Evolutionary conservation across 2,797 vertebrate species (phyloP), one percentile per base, ranked within the genome.

Genomic region (Astyanax mexicanus): DNA sequence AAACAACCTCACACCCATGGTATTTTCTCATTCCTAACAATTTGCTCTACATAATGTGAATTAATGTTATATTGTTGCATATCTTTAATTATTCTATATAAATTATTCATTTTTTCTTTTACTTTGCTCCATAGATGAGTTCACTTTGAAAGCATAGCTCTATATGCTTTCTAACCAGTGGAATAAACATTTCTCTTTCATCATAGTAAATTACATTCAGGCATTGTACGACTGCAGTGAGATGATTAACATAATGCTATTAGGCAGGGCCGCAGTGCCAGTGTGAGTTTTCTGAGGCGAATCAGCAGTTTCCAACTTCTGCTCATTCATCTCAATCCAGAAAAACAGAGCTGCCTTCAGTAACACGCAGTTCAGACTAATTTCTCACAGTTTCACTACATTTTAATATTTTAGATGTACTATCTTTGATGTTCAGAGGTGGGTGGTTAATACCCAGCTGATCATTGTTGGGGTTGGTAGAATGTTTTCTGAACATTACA

Each of bases 101-200:
- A 54, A 74, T 66, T 52, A 65, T 74, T 51, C 32, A 65, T 73
- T 61, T 45, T 62, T 49, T 15, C 35, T 44, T 47, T 29, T 29
- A 35, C 9, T 23, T 19, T 66, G 12, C 37, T 44, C 32, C 54
- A 68, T 23, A 38, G 42, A 8, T 40, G 12, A 51, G 12, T 23
- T 62, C 55, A 51, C 25, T 27, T 17, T 45, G 29, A 32, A 29
- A 32, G 2, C 5, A 5, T 32, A 29, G 25, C 45, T 61, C 11
- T 17, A 15, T 32, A 32, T 37, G 65, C 51, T 57, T 75, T 37
- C 45, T 37, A 68, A 54, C 40, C 4, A 12, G 42, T 38, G 3
- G 49, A 70, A 32, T 72, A 66, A 75, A 71, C 60, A 79, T 65
- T 75, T 66, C 72, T 40, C 42, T 75, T 80, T 71, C 66, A 70